Evolutionary conservation across 2,113 vertebrate genomes (phyloP), one percentile per base, ranked within the genome.

Genomic region (Cinclus mexicanus): DNA sequence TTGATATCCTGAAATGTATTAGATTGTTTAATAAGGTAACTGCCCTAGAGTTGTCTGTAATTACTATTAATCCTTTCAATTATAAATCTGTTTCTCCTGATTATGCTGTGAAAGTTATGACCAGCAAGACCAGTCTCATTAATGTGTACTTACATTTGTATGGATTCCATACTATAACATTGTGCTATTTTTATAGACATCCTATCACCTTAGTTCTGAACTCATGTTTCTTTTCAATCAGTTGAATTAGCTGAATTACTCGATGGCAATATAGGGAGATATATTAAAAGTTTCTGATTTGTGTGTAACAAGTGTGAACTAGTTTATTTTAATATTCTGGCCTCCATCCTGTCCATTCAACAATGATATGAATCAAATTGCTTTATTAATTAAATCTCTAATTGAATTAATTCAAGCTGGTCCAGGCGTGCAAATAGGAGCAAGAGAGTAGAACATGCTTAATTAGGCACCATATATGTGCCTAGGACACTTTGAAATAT

Each of bases 381-480:
- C 23, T 91, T 91, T 44, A 56, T 41, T 68, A 46, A 91, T 83
- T 68, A 64, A 76, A 71, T 42, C 25, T 50, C 39, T 70, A 57
- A 75, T 47, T 64, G 2, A 86, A 68, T 28, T 18, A 50, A 41
- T 75, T 68, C 19, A 37, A 55, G 23, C 5, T 64, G 59, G 10
- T 23, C 12, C 12, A 56, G 33, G 17, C 25, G 59, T 28, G 10
- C 18, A 60, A 46, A 31, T 6, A 72, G n/a, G 25, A 18, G 33
- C 28, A 59, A 83, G 44, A 87, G 5, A 68, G 26, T 28, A 72
- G 17, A 59, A 64, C 1, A 7, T 64, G 23, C 4, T 72, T 72
- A 39, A 8, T 46, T 46, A 69, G 29, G 8, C 16, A 68, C 10
- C 17, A 37, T n/a, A 14, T 22, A 21, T 0, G 0, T 57, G 28